Evolutionary conservation across 1,140 invertebrate species (phyloP).

Genomic region (Drosophila ficusphila): DNA sequence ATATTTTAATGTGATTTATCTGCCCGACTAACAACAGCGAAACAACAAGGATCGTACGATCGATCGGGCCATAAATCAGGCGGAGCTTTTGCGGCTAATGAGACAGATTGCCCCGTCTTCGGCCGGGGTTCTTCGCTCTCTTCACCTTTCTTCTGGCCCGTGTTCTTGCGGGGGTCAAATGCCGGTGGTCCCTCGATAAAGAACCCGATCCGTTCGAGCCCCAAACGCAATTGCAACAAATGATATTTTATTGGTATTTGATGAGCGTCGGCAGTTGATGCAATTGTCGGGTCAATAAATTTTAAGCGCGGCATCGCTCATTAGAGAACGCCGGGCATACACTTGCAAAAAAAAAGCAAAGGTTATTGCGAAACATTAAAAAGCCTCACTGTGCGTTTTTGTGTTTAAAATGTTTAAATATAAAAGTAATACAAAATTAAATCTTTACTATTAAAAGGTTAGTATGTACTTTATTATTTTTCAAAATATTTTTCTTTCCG

Average conservation of each 20-base stretch:
- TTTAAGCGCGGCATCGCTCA: slow-evolving; percentile 35
- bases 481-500: background rate
- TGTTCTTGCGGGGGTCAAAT: slow-evolving; percentile 21
- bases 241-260: slow-evolving; percentile 80
- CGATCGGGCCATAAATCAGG: slow-evolving; percentile 66
- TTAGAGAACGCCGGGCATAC: slow-evolving; percentile 39
- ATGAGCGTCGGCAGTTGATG: slow-evolving; percentile 59
- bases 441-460: too few relatives aligned
- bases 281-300: slow-evolving; percentile 75
- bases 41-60: slow-evolving; percentile 7
- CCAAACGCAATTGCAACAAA: slow-evolving; percentile 64
- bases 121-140: slow-evolving; percentile 10
- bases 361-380: too few relatives aligned
- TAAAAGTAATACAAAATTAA: too few relatives aligned
- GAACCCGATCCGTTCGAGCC: slow-evolving; percentile 15
- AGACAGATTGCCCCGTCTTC: slow-evolving; percentile 62
- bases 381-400: too few relatives aligned
- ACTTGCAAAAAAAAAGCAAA: slow-evolving; percentile 1
- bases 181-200: slow-evolving; percentile 31
- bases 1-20: slow-evolving; percentile 82
- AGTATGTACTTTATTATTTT: too few relatives aligned
- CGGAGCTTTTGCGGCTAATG: slow-evolving; percentile 66
- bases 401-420: too few relatives aligned
- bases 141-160: background rate
- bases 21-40: slow-evolving; percentile 38